These are phyloP conservation scores for Hypsopygia costalis DNA, from an alignment of 2,888 invertebrate species.

Conservation along the genomic window DNA sequence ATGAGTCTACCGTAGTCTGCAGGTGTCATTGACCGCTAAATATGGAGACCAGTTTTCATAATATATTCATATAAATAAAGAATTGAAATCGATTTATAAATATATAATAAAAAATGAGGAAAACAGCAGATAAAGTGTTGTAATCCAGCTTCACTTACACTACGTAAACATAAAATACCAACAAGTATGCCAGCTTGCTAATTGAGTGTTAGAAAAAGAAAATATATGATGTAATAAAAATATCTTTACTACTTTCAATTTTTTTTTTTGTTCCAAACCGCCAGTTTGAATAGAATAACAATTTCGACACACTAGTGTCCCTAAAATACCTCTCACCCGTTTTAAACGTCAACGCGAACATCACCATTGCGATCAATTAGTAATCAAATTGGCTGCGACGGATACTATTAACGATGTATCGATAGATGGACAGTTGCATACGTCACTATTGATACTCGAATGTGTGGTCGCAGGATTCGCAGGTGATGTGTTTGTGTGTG, in stretches of 20 bases:
- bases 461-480: constrained; percentile 48
- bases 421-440: constrained; percentile 54
- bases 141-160: too few relatives aligned
- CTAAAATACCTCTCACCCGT: background rate
- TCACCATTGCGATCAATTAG: constrained; percentile 37
- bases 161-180: too few relatives aligned
- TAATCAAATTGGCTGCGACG: constrained; percentile 38
- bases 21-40: background rate
- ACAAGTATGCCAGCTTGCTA: too few relatives aligned
- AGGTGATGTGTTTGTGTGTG: constrained; percentile 40
- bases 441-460: constrained; percentile 45
- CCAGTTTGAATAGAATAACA: too few relatives aligned
- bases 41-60: background rate
- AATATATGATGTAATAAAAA: too few relatives aligned
- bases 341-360: constrained; percentile 2
- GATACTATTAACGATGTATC: constrained; percentile 45
- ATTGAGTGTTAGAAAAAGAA: too few relatives aligned
- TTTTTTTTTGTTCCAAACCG: too few relatives aligned
- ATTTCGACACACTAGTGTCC: background rate
- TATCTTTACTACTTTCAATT: too few relatives aligned
- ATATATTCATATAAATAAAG: background rate
- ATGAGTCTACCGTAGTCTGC: background rate
- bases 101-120: too few relatives aligned
- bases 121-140: too few relatives aligned
- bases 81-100: too few relatives aligned